phyloP scores from a whole-genome alignment of 2,113 vertebrate genomes.

The Ictalurus furcatus region DNA sequence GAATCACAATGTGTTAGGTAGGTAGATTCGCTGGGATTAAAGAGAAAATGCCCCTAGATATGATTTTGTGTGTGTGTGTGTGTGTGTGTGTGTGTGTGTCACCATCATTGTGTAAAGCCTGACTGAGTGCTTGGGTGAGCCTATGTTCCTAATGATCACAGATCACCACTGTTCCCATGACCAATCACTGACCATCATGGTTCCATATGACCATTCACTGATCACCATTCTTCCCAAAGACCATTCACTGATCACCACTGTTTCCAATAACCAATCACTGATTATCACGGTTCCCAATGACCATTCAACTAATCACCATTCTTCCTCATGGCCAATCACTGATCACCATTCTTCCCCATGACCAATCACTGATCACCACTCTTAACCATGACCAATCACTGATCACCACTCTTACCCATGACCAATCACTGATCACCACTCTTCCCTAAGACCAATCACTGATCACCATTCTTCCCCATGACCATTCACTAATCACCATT shows the following conservation, averaged over 20 bases:
- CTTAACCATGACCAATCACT: not conserved
- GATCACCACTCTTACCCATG: too few relatives aligned
- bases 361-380: not conserved
- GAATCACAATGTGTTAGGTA: not conserved
- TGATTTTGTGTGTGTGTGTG: not conserved
- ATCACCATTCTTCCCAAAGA: not conserved
- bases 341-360: not conserved
- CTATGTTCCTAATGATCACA: not conserved
- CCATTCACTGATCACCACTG: not conserved
- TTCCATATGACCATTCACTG: not conserved
- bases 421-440: not conserved
- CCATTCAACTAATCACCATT: not conserved
- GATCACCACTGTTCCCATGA: not conserved
- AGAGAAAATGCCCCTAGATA: not conserved
- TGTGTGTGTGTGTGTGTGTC: not conserved
- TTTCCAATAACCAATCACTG: not conserved
- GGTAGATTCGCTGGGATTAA: not conserved
- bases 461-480: not conserved
- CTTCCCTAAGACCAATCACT: not conserved
- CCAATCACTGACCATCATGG: not conserved
- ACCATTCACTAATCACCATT: not conserved
- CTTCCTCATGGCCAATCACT: not conserved
- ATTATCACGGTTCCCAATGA: not conserved
- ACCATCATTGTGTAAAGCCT: not conserved
- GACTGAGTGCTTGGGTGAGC: not conserved